Evolutionary conservation across 2,888 invertebrate species (phyloP).

Genomic region (Lasioglossum villosulum): DNA sequence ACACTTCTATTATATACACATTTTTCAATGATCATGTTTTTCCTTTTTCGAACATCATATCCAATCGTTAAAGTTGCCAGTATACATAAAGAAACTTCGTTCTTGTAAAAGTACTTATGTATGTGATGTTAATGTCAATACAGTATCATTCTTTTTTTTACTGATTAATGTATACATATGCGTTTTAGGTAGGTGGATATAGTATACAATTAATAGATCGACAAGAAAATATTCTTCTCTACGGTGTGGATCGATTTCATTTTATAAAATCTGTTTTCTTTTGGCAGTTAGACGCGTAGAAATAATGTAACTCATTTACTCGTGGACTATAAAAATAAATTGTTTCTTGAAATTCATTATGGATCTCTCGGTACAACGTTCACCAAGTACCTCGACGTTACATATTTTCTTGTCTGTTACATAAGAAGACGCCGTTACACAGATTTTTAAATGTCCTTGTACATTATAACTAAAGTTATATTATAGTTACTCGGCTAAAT

Average conservation of each 20-base stretch:
- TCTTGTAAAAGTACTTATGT: slow-evolving; percentile 48
- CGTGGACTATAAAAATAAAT: slow-evolving; percentile 45
- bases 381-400: slow-evolving; percentile 3
- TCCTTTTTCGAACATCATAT: slow-evolving; percentile 32
- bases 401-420: slow-evolving; percentile 55
- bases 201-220: slow-evolving; percentile 46
- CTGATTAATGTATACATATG: slow-evolving; percentile 40
- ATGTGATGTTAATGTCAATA: slow-evolving; percentile 47
- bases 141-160: slow-evolving; percentile 40
- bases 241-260: slow-evolving; percentile 13
- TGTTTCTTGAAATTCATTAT: slow-evolving; percentile 10
- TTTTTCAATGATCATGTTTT: slow-evolving; percentile 51
- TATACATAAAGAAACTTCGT: slow-evolving; percentile 47
- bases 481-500: slow-evolving; percentile 37
- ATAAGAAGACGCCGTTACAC: slow-evolving; percentile 31
- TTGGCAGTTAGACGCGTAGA: slow-evolving; percentile 37
- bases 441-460: slow-evolving; percentile 26
- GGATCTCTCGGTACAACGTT: neutral
- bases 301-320: slow-evolving; percentile 26
- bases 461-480: slow-evolving; percentile 43
- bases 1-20: slow-evolving; percentile 64
- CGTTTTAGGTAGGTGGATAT: slow-evolving; percentile 39
- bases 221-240: slow-evolving; percentile 60
- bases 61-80: slow-evolving; percentile 39
- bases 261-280: slow-evolving; percentile 17